phyloP scores from a whole-genome alignment of 2,888 invertebrate genomes.

The Terebella lapidaria region DNA sequence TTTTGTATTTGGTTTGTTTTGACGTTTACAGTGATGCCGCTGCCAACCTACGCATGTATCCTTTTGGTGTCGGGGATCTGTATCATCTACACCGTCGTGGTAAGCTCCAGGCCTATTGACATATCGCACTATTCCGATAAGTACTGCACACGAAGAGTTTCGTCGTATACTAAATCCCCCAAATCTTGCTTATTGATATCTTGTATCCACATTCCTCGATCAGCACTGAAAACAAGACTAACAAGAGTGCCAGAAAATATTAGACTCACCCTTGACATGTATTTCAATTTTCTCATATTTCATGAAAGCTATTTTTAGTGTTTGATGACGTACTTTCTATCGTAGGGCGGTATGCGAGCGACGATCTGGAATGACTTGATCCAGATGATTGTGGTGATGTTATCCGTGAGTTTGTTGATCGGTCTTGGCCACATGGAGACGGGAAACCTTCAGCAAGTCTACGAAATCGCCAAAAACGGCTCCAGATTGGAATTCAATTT shows the following conservation, averaged over 20 bases:
- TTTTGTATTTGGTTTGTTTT: too few species aligned
- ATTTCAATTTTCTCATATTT: too few species aligned
- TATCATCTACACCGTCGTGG: constrained; percentile 53
- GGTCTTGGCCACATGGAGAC: constrained; percentile 24
- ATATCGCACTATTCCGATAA: too few species aligned
- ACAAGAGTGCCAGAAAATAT: too few species aligned
- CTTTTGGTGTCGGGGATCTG: constrained; percentile 49
- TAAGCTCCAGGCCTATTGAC: constrained; percentile 37
- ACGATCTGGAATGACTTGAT: constrained; percentile 47
- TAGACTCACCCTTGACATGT: too few species aligned
- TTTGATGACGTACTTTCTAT: too few species aligned
- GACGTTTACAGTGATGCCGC: constrained; percentile 53
- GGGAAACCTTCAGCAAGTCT: constrained; percentile 14
- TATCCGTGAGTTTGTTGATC: constrained; percentile 33
- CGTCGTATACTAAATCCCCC: too few species aligned
- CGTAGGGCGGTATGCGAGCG: constrained; percentile 47
- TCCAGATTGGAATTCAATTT: constrained; percentile 18
- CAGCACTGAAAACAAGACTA: too few species aligned
- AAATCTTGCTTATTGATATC: too few species aligned
- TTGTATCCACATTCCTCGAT: too few species aligned
- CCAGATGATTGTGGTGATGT: constrained; percentile 43
- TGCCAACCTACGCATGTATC: constrained; percentile 42
- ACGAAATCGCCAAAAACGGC: constrained; percentile 12
- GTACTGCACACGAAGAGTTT: too few species aligned
- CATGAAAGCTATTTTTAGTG: too few species aligned